Conservation (phyloP, 2,113 vertebrate genomes). For the Cromileptes altivelis region DNA sequence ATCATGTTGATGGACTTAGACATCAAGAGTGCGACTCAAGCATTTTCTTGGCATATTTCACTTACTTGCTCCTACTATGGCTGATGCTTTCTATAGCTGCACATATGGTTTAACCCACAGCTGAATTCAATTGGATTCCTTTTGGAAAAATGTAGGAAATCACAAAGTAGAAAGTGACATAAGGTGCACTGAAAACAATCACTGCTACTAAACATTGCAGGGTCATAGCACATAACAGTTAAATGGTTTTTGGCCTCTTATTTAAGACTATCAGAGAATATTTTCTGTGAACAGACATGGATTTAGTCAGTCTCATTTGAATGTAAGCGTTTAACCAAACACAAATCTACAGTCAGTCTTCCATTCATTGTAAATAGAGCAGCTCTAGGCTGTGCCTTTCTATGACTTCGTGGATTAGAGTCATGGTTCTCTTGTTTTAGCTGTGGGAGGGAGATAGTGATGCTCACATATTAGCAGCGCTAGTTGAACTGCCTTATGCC, state of each 20-base stretch:
- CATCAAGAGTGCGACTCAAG: background rate
- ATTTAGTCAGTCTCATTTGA: slow-evolving; percentile 45
- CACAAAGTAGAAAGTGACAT: background rate
- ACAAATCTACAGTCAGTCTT: slow-evolving; percentile 53
- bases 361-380: slow-evolving; percentile 59
- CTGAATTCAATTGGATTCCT: background rate
- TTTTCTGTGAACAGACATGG: slow-evolving; percentile 39
- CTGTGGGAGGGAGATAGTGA: slow-evolving; percentile 33
- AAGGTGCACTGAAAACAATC: background rate
- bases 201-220: background rate
- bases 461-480: slow-evolving; percentile 19
- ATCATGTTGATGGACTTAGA: slow-evolving; percentile 16
- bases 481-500: background rate
- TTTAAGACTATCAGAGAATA: slow-evolving; percentile 35
- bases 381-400: slow-evolving; percentile 34
- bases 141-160: background rate
- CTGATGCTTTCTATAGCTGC: background rate
- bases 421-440: slow-evolving; percentile 42
- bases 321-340: slow-evolving; percentile 43
- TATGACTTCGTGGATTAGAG: slow-evolving; percentile 61
- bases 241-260: background rate
- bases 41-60: background rate
- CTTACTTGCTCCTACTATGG: background rate
- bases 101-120: background rate
- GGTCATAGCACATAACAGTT: background rate